Percentiles rank a stretch among this genome's conserved stretches.
Evolutionary conservation across 2,113 vertebrate genomes (phyloP).

Genomic region (Otolemur garnettii): DNA sequence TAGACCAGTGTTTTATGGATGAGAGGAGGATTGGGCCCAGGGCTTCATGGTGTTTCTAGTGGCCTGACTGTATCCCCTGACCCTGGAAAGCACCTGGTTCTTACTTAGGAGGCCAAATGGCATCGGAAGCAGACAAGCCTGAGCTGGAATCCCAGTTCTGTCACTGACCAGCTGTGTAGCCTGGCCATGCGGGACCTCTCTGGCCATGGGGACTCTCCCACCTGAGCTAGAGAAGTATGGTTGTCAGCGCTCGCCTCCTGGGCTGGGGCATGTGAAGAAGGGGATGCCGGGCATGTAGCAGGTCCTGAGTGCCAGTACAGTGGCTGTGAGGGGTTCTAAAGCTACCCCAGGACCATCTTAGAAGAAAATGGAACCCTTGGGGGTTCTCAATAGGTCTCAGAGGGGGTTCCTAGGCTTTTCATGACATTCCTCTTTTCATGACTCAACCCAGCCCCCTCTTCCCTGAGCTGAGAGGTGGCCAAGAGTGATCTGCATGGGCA

Average conservation of each 20-base stretch:
- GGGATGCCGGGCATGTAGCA: background rate
- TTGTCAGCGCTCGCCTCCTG: background rate
- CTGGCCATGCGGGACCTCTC: background rate
- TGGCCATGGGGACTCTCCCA: background rate
- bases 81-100: background rate
- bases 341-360: background rate
- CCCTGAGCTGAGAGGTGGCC: too few species aligned
- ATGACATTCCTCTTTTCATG: too few species aligned
- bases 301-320: accelerated
- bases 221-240: background rate
- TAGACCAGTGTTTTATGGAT: background rate
- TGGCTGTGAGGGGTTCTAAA: accelerated
- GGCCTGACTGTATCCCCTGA: background rate
- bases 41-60: background rate
- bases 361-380: background rate
- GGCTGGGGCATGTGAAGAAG: background rate
- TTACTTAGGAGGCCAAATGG: background rate
- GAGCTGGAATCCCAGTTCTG: background rate
- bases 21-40: background rate
- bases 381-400: background rate
- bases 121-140: background rate
- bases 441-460: too few species aligned
- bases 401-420: background rate
- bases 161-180: background rate
- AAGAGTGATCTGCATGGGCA: too few species aligned